Evolutionary conservation across 2,113 vertebrate genomes (phyloP).

Genomic region (Salminus brasiliensis): DNA sequence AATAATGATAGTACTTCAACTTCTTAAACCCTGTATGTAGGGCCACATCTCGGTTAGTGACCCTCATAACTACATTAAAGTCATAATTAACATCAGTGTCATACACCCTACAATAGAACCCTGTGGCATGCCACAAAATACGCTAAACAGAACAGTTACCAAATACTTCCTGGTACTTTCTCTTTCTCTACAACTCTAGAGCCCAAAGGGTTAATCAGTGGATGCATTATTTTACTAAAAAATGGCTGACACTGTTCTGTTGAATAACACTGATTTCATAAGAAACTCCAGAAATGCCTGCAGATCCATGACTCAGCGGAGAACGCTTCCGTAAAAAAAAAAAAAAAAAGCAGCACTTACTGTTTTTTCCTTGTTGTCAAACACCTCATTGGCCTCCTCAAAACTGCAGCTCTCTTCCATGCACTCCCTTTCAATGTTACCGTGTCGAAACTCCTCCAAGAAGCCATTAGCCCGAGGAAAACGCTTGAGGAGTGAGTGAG

Average conservation of each 20-base stretch:
- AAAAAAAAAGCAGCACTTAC: conserved; percentile 59
- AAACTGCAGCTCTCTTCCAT: conserved; percentile 88
- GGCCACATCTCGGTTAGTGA: no score
- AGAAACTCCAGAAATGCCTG: background rate
- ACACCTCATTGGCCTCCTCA: conserved; percentile 88
- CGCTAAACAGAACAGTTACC: no score
- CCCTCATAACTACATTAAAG: no score
- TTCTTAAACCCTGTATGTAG: no score
- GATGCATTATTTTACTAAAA: background rate
- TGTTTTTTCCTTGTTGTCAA: conserved; percentile 87
- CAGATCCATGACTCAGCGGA: no score
- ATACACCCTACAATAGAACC: no score
- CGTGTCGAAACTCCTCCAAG: conserved; percentile 85
- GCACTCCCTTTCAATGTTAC: conserved; percentile 86
- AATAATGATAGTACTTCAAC: no score
- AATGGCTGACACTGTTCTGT: background rate
- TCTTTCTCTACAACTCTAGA: no score
- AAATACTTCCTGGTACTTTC: no score
- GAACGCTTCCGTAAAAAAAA: background rate
- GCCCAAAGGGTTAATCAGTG: background rate
- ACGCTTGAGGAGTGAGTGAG: conserved; percentile 81
- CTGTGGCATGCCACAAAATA: no score
- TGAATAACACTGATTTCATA: background rate
- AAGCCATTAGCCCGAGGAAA: conserved; percentile 85
- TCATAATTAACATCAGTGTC: no score